Percentiles rank a stretch among this genome's conserved stretches.
These are phyloP conservation scores for Spilarctia lutea DNA, from an alignment of 2,888 invertebrate species.

Conservation along the genomic window DNA sequence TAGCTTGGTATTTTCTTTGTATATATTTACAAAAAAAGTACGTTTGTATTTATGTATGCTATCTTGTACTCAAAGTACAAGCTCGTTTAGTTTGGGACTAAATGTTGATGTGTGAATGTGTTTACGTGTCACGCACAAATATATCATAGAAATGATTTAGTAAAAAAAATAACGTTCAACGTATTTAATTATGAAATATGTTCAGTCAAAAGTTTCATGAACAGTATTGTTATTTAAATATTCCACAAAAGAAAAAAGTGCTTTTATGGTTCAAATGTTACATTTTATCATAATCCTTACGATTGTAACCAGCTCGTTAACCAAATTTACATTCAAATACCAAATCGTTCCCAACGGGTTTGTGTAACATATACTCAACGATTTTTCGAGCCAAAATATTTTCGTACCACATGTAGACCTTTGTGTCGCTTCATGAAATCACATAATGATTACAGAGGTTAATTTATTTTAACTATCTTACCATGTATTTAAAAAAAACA, in stretches of 20 bases:
- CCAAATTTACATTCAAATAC: neutral
- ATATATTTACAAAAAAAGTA: no score
- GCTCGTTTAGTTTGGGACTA: no score
- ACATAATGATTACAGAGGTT: neutral
- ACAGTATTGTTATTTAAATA: no score
- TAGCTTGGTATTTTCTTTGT: no score
- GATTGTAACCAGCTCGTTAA: neutral
- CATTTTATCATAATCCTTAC: neutral
- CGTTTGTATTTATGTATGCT: no score
- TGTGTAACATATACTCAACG: neutral
- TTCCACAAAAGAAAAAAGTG: neutral
- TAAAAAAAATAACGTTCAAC: no score
- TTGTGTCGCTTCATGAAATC: neutral
- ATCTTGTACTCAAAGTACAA: no score
- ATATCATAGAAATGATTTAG: no score
- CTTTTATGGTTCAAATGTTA: neutral
- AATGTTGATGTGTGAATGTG: no score
- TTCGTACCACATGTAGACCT: neutral
- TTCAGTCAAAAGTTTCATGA: no score
- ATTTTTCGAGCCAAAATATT: neutral
- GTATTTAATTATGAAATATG: no score
- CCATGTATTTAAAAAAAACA: neutral
- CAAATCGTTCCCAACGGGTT: neutral
- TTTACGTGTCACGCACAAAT: no score
- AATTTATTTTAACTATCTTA: neutral